Evolutionary conservation across 2,888 invertebrate genomes (phyloP).

Genomic region (Heteromurus nitidus): DNA sequence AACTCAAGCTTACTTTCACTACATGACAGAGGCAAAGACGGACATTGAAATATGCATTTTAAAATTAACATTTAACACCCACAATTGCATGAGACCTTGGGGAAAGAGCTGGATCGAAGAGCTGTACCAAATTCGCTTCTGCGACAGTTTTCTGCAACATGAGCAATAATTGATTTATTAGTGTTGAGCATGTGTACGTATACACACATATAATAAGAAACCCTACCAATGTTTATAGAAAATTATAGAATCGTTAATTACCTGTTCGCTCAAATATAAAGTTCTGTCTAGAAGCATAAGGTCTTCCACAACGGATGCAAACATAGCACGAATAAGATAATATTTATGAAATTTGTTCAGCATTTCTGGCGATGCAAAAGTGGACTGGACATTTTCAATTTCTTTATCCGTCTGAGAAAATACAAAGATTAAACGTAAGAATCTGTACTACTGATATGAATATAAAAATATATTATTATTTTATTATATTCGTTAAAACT

Average conservation of each 20-base stretch:
- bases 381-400: constrained; percentile 76
- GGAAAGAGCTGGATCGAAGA: constrained; percentile 90
- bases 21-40: neutral
- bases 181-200: too few relatives aligned
- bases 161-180: too few relatives aligned
- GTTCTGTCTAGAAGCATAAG: constrained; percentile 88
- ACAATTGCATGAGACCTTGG: constrained; percentile 88
- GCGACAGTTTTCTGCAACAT: constrained; percentile 74
- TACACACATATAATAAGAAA: too few relatives aligned
- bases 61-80: constrained; percentile 76
- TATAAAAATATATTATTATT: neutral
- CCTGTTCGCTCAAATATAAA: constrained; percentile 84
- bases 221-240: neutral
- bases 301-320: constrained; percentile 88
- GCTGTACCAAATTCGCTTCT: constrained; percentile 82
- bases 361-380: constrained; percentile 76
- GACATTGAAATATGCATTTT: neutral
- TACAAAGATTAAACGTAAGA: too few relatives aligned
- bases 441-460: neutral
- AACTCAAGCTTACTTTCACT: neutral
- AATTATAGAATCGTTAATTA: constrained; percentile 68
- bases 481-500: neutral
- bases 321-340: constrained; percentile 84
- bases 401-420: constrained; percentile 75
- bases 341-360: constrained; percentile 82